Percentiles rank a stretch among this genome's conserved stretches.
phyloP scores from a whole-genome alignment of 2,888 invertebrate species.

The Geotrupes spiniger region DNA sequence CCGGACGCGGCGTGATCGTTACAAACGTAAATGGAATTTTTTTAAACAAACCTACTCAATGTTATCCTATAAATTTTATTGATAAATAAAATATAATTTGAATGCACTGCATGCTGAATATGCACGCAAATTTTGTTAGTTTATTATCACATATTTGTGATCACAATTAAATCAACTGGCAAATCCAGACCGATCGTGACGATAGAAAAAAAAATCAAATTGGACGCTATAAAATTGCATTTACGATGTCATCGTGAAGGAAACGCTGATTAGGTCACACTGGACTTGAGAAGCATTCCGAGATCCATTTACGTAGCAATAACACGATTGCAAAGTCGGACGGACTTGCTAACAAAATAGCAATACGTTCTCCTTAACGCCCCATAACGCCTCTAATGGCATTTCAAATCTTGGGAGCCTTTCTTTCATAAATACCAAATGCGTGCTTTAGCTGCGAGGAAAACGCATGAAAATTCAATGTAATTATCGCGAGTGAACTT shows the following conservation, averaged over 20 bases:
- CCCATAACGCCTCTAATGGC: conserved; percentile 37
- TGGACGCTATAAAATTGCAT: conserved; percentile 18
- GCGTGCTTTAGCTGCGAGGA: conserved; percentile 31
- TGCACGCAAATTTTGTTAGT: too few relatives aligned
- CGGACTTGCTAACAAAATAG: conserved; percentile 28
- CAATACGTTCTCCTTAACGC: conserved; percentile 34
- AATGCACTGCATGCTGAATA: too few relatives aligned
- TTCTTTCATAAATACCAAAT: conserved; percentile 36
- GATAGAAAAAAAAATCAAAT: conserved; percentile 19
- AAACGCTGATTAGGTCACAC: conserved; percentile 27
- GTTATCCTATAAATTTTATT: too few relatives aligned
- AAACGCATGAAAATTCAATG: conserved; percentile 39
- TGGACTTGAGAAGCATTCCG: conserved; percentile 24
- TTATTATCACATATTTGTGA: too few relatives aligned
- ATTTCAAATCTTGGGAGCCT: conserved; percentile 32
- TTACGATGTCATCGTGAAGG: conserved; percentile 16
- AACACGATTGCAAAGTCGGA: conserved; percentile 31
- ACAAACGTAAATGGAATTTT: too few relatives aligned
- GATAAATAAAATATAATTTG: too few relatives aligned
- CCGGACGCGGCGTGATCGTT: too few relatives aligned
- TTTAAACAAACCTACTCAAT: too few relatives aligned
- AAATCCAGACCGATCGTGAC: conserved; percentile 3
- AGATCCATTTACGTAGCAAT: conserved; percentile 29
- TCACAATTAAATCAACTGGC: too few relatives aligned
- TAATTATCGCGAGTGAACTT: conserved; percentile 33